phyloP scores from a whole-genome alignment of 2,113 vertebrate species.

The Geococcyx californianus region DNA sequence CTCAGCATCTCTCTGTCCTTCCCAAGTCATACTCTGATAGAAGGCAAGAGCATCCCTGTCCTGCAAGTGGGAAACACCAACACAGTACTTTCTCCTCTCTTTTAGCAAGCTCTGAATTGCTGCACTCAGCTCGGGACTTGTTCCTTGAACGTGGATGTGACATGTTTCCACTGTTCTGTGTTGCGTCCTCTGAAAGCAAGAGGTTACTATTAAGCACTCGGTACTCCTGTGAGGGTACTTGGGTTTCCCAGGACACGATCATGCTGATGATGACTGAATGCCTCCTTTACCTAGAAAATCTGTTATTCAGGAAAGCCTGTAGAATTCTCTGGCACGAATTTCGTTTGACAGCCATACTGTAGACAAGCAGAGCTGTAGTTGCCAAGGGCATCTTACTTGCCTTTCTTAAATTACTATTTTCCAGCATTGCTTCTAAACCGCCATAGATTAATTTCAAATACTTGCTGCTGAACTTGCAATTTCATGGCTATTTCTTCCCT shows the following conservation, averaged over 20 bases:
- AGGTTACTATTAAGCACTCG: not conserved
- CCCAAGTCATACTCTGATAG: not conserved
- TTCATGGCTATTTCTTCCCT: not conserved
- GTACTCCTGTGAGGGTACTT: not conserved
- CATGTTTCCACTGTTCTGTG: not conserved
- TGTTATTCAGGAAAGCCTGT: not conserved
- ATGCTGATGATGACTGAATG: not conserved
- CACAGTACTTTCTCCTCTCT: not conserved
- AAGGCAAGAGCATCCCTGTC: not conserved
- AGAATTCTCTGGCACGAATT: not conserved
- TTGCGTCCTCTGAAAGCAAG: not conserved
- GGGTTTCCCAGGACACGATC: not conserved
- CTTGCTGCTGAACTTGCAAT: not conserved
- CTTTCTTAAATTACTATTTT: not conserved
- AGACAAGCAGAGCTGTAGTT: not conserved
- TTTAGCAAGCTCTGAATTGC: not conserved
- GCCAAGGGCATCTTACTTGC: not conserved
- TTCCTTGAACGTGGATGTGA: accelerated
- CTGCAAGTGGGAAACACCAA: not conserved
- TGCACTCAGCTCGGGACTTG: not conserved
- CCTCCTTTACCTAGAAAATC: not conserved
- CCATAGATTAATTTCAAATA: not conserved
- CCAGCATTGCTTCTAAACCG: not conserved
- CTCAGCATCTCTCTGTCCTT: not conserved
- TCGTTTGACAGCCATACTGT: not conserved